Percentiles rank a stretch among this genome's conserved stretches.
These are phyloP conservation scores for Coptotermes formosanus DNA, from an alignment of 1,140 invertebrate genomes.

Conservation along the genomic window DNA sequence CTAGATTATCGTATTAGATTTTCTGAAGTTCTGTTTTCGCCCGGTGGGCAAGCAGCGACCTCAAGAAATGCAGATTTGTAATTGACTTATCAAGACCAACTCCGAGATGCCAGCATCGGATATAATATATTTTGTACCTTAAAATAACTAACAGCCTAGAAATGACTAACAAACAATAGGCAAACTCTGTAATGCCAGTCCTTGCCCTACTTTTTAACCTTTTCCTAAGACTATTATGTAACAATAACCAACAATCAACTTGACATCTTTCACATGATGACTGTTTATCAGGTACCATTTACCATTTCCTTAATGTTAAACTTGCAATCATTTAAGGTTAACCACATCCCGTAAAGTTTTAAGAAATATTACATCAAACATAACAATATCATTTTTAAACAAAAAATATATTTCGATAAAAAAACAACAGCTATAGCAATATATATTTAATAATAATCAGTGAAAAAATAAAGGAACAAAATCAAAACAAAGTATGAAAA, in stretches of 20 bases:
- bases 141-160: neutral
- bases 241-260: constrained; percentile 26
- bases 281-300: constrained; percentile 29
- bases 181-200: neutral
- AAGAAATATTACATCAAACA: constrained; percentile 27
- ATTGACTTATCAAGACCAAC: neutral
- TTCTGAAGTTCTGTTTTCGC: neutral
- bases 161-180: constrained; percentile 7
- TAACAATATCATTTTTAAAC: constrained; percentile 26
- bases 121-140: constrained; percentile 9
- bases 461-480: constrained; percentile 27
- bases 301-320: constrained; percentile 23
- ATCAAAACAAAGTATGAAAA: constrained; percentile 23
- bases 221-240: constrained; percentile 6
- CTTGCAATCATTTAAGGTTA: constrained; percentile 17
- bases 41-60: neutral
- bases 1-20: neutral
- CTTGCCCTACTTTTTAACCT: neutral
- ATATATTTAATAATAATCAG: constrained; percentile 20
- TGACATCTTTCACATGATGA: constrained; percentile 24
- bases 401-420: constrained; percentile 21
- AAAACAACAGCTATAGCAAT: constrained; percentile 28
- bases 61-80: neutral
- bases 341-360: neutral
- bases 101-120: neutral